These are phyloP conservation scores for Timandra comae DNA, from an alignment of 2,888 invertebrate species.

Conservation along the genomic window DNA sequence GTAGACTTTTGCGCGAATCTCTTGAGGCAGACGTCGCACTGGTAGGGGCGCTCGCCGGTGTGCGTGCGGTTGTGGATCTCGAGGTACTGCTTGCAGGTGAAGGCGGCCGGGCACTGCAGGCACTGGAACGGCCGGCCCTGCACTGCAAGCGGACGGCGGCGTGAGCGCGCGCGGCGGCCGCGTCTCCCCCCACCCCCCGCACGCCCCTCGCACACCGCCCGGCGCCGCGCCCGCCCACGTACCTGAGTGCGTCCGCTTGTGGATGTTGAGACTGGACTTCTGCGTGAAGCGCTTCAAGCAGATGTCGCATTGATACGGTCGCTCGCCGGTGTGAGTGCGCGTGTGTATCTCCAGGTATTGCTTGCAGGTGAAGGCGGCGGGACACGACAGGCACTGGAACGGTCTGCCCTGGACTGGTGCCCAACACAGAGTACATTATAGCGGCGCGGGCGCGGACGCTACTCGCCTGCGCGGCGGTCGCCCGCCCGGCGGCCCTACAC, in stretches of 20 bases:
- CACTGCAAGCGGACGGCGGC: conserved; percentile 53
- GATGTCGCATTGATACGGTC: conserved; percentile 82
- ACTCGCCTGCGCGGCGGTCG: conserved; percentile 66
- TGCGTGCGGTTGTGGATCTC: conserved; percentile 76
- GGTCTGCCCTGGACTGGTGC: conserved; percentile 77
- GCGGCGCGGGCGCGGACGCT: conserved; percentile 67
- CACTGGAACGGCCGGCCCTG: conserved; percentile 79
- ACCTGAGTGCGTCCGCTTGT: conserved; percentile 86
- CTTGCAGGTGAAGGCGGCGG: conserved; percentile 77
- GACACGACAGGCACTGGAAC: conserved; percentile 78
- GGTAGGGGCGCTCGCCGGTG: conserved; percentile 76
- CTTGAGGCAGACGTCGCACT: conserved; percentile 86
- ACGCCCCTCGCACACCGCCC: conserved; percentile 14
- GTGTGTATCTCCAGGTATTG: conserved; percentile 79
- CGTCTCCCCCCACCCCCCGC: conserved; percentile 25
- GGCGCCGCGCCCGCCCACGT: conserved; percentile 36
- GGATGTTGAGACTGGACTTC: conserved; percentile 88
- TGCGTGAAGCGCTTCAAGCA: conserved; percentile 89
- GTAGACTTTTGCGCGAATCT: conserved; percentile 89
- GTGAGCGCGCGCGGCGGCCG: conserved; percentile 30
- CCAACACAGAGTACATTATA: conserved; percentile 71
- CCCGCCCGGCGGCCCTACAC: conserved; percentile 69
- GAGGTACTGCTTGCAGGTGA: conserved; percentile 76
- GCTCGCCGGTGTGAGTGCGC: conserved; percentile 78
- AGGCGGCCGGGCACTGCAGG: conserved; percentile 76